Conservation (phyloP, 64 coral and sea anemone genomes). For the Anthopleura sola region DNA sequence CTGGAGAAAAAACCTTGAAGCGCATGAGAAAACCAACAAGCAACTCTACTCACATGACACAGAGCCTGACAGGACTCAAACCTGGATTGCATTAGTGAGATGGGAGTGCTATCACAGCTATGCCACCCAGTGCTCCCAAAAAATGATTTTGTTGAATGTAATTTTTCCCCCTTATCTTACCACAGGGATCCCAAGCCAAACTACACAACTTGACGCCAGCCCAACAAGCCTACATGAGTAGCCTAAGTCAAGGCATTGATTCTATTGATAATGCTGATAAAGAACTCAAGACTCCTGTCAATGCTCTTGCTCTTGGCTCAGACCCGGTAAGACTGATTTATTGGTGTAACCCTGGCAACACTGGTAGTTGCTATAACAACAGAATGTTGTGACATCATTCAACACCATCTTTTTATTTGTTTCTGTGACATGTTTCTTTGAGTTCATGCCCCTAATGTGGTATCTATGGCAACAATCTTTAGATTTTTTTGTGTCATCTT, state of each 20-base stretch:
- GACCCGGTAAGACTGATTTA: constrained; percentile 66
- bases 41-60: background rate
- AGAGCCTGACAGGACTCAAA: too few relatives aligned
- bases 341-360: background rate
- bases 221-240: constrained; percentile 91
- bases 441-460: too few relatives aligned
- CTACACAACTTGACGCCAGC: constrained; percentile 85
- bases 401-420: too few relatives aligned
- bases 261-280: constrained; percentile 71
- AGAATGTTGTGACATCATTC: background rate
- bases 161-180: background rate
- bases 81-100: too few relatives aligned
- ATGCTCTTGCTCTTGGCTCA: constrained; percentile 75
- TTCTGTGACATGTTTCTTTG: too few relatives aligned
- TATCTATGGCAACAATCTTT: too few relatives aligned
- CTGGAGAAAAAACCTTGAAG: too few relatives aligned
- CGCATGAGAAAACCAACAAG: too few relatives aligned
- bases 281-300: constrained; percentile 67
- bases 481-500: background rate
- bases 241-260: constrained; percentile 77
- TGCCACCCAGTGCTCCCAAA: too few relatives aligned
- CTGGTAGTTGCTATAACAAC: background rate
- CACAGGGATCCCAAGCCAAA: constrained; percentile 45
- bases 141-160: too few relatives aligned
- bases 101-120: too few relatives aligned